Base-by-base conservation (phyloP, 1,140 invertebrate genomes). In the Trichonephila inaurata region DNA sequence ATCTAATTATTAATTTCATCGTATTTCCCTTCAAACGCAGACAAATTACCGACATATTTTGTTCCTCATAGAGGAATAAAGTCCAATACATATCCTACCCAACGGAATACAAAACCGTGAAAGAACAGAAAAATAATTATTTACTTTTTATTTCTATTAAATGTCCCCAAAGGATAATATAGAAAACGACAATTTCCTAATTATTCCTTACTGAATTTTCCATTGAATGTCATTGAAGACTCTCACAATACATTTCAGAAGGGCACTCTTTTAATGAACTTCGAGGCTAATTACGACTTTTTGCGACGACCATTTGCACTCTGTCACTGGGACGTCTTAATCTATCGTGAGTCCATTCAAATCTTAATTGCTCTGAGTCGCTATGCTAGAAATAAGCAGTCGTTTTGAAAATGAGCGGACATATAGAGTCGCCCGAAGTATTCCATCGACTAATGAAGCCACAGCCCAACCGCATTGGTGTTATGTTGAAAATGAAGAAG, bases 171-270 rank as follows among this genome's bases (percentile, higher is more conserved):
- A 58, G n/a, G 64, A 69, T 69, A 69, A 69, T 69, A 77, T 60
- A 60, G 72, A 85, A 92, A 92, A 92, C 58, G 90, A 81, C 90
- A 62, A 77, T 92, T 85, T 92, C 81, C 90, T 92, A 92, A 92
- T 92, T 92, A 85, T 83, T 77, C n/a, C 66, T 69, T 69, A 69
- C 89, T 40, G 89, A 83, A 91, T 91, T 82, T 91, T 77, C 89
- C 72, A 83, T 83, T 91, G 89, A 82, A 91, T 83, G 58, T 83
- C 81, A 92, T 92, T 92, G 66, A 92, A 83, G 90, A 85, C 81
- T 92, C 58, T 21, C 33, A 40, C 61, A 61, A 58, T 92, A 85
- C 58, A 83, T 85, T 92, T 85, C 60, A 24, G 69, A 85, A 18
- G 72, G 58, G 58, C 8, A 40, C 40, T 28, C 66, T 81, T 92